Conservation (phyloP, 2,113 vertebrate genomes). For the Xenus cinereus region DNA sequence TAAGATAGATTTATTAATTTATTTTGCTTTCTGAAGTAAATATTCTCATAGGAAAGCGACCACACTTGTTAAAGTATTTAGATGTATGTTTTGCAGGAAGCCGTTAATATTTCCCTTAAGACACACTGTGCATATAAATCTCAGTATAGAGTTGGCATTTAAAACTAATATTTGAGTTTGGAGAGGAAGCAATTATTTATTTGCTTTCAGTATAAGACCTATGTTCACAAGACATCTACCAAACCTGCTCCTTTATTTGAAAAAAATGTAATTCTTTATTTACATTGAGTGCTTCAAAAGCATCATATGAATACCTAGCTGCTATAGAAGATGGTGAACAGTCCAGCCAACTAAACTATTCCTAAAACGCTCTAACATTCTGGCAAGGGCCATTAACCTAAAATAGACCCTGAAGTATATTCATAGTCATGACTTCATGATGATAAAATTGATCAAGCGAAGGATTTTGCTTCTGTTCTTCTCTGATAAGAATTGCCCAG, state of each 20-base stretch:
- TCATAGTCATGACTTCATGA: not conserved
- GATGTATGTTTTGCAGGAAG: not conserved
- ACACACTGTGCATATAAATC: not conserved
- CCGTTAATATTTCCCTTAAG: not conserved
- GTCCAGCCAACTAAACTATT: not conserved
- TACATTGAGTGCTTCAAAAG: not conserved
- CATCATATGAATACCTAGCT: not conserved
- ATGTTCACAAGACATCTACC: not conserved
- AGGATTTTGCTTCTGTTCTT: not conserved
- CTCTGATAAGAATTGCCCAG: not conserved
- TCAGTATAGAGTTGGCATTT: not conserved
- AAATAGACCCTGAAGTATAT: not conserved
- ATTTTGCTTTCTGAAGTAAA: not conserved
- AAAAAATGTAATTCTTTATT: not conserved
- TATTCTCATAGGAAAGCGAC: not conserved
- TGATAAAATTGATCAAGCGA: not conserved
- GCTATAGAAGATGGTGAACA: not conserved
- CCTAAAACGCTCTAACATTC: not conserved
- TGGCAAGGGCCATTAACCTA: not conserved
- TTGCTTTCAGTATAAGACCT: not conserved
- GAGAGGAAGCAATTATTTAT: not conserved
- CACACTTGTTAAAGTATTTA: conserved; percentile 20
- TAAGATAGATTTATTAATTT: not conserved
- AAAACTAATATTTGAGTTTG: not conserved
- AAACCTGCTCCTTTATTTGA: not conserved